Evolutionary conservation across 2,797 vertebrate species (phyloP), one percentile per base, ranked within the genome.

Genomic region (Staurois parvus): DNA sequence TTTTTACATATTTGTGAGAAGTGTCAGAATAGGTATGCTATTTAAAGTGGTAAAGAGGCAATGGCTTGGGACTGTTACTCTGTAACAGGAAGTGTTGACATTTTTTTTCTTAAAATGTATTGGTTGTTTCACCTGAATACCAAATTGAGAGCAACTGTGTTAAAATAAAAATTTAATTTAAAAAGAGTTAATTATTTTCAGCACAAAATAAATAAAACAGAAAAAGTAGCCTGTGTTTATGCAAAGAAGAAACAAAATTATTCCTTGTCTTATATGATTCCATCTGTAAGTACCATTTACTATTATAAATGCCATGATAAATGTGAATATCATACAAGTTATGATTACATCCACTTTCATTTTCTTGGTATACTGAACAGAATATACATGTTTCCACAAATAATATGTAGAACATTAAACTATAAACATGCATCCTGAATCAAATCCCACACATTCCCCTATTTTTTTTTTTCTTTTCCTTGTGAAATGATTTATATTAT

Each of bases 401-500:
- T 72, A 40, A 79, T 42, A 26, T 45, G 42, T 34, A 45, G 26
- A 79, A 72, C 34, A 76, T 76, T 17, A 83, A 81, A 40, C 42
- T 70, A 70, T 62, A 48, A 52, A 59, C n/a, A 30, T 28, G 12
- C 21, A 13, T 70, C 70, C 42, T 59, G 42, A 72, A 78, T 72
- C 21, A 34, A 79, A 37, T 64, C 56, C n/a, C 34, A 72, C 72
- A 37, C 59, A 56, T 68, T 64, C 30, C 32, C 24, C 8, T 26
- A 37, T 37, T 68, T 67, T 79, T 64, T 40, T 52, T 52, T 15
- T 72, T 74, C 7, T 29, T n/a, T 70, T 56, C 48, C 48, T 26
- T 70, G 82, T 81, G 37, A 81, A 81, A 72, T 86, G 73, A 87
- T 83, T 83, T 83, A 79, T 87, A 79, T 56, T 82, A 79, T 79